phyloP scores from a whole-genome alignment of 2,888 invertebrate species.

The Eilema caniola region DNA sequence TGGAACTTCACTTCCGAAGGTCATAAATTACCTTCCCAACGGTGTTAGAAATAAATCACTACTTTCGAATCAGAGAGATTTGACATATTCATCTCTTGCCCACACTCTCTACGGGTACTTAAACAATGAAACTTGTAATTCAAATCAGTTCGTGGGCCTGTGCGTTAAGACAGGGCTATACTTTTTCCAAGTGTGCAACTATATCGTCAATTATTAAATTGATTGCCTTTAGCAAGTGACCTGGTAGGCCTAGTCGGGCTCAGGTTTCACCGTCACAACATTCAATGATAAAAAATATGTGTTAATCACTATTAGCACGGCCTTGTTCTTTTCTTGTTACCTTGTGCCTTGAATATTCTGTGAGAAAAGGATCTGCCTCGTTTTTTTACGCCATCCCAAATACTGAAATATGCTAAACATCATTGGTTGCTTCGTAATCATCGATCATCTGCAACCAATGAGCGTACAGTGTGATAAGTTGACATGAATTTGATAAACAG shows the following conservation, averaged over 20 bases:
- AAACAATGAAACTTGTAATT: constrained; percentile 8
- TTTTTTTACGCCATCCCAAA: not conserved
- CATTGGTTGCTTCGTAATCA: not conserved
- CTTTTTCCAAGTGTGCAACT: not conserved
- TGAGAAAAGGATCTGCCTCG: not conserved
- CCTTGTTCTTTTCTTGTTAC: not conserved
- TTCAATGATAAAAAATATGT: too few relatives aligned
- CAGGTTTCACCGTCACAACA: too few relatives aligned
- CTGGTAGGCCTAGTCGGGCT: not conserved
- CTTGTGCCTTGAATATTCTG: not conserved
- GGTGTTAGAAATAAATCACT: constrained; percentile 20
- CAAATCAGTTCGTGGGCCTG: not conserved
- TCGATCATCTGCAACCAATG: not conserved
- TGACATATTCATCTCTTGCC: constrained; percentile 22
- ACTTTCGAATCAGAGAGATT: constrained; percentile 19
- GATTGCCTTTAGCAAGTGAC: not conserved
- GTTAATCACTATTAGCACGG: too few relatives aligned
- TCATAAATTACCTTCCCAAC: constrained; percentile 21
- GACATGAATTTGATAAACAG: not conserved
- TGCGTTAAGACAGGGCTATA: not conserved
- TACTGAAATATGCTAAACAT: not conserved
- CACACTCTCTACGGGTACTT: not conserved
- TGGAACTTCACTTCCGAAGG: constrained; percentile 1
- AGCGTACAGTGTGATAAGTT: not conserved
- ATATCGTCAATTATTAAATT: not conserved